Percentiles rank a stretch among this genome's conserved stretches.
Evolutionary conservation across 2,113 vertebrate genomes (phyloP).

Genomic region (Manacus vitellinus): DNA sequence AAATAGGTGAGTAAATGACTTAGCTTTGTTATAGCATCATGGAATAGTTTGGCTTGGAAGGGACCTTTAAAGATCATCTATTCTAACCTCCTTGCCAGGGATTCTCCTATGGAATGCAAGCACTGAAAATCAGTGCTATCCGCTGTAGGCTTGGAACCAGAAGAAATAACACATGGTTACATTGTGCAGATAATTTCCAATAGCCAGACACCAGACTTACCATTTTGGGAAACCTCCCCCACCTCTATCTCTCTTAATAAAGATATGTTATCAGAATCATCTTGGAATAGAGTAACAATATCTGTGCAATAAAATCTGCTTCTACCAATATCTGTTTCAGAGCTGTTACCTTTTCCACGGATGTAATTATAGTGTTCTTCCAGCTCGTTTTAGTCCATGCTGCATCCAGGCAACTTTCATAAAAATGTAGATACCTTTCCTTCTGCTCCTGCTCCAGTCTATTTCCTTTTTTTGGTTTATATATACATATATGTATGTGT

Average conservation of each 20-base stretch:
- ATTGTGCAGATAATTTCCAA: neutral
- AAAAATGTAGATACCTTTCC: neutral
- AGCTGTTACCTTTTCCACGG: neutral
- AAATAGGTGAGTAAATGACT: neutral
- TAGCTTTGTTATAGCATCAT: neutral
- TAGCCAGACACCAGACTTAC: neutral
- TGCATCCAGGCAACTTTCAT: neutral
- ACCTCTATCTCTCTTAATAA: neutral
- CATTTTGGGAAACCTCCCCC: too few species aligned
- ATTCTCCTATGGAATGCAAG: neutral
- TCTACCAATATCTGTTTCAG: neutral
- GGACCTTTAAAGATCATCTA: neutral
- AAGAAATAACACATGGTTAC: neutral
- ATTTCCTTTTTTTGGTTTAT: neutral
- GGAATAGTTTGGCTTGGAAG: neutral
- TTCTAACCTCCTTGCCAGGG: neutral
- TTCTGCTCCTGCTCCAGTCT: neutral
- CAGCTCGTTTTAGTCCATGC: neutral
- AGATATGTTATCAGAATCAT: neutral
- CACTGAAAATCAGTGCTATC: neutral
- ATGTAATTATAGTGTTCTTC: neutral
- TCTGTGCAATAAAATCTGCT: neutral
- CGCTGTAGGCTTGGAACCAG: neutral
- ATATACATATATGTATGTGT: neutral
- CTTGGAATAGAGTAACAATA: neutral